A percentile compares a stretch with the other conserved stretches of the same genome.
These are phyloP conservation scores for Heliconius hortense DNA, from an alignment of 2,888 invertebrate species.

Conservation along the genomic window DNA sequence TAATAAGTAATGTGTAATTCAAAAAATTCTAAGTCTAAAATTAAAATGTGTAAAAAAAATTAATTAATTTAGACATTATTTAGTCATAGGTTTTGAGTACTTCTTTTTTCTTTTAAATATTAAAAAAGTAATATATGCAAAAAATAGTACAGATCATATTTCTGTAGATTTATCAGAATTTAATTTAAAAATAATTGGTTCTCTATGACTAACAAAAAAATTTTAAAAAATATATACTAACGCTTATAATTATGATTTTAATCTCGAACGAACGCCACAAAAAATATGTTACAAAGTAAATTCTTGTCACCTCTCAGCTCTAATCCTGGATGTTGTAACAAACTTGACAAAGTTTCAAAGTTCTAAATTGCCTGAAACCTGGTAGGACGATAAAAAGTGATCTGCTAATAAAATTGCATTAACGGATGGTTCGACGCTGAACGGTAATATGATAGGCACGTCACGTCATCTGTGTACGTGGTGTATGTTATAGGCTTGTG, in stretches of 20 bases:
- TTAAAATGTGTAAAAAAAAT: too few relatives aligned
- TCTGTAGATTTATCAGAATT: too few relatives aligned
- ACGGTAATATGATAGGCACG: slow-evolving; percentile 36
- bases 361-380: slow-evolving; percentile 36
- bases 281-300: slow-evolving; percentile 1
- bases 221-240: neutral
- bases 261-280: neutral
- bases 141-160: too few relatives aligned
- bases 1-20: too few relatives aligned
- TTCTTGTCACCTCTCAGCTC: slow-evolving; percentile 21
- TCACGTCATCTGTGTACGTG: slow-evolving; percentile 31
- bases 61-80: too few relatives aligned
- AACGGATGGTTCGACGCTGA: slow-evolving; percentile 30
- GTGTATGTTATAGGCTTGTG: slow-evolving; percentile 7
- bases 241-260: neutral
- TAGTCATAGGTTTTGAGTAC: too few relatives aligned
- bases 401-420: slow-evolving; percentile 40
- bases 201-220: too few relatives aligned
- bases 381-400: slow-evolving; percentile 33
- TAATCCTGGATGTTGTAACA: slow-evolving; percentile 25
- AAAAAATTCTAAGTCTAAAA: too few relatives aligned
- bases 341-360: slow-evolving; percentile 31
- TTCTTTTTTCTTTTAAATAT: too few relatives aligned
- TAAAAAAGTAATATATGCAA: too few relatives aligned
- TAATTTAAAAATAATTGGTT: too few relatives aligned